Evolutionary conservation across 1,140 invertebrate species (phyloP).

Genomic region (Colletes latitarsis): DNA sequence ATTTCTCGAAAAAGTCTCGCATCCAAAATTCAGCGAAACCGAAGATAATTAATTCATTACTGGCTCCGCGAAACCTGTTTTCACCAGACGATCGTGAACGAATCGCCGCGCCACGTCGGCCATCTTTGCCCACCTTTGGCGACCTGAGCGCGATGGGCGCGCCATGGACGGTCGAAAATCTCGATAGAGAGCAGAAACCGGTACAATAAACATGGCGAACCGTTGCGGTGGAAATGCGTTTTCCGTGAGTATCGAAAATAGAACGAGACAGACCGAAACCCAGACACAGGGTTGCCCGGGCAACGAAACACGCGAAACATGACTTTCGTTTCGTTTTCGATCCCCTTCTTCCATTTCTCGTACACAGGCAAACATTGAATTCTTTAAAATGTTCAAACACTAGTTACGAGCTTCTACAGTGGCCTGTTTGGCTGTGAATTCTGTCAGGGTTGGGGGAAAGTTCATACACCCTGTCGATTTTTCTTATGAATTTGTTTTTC

Average conservation of each 20-base stretch:
- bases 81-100: background rate
- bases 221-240: slow-evolving; percentile 49
- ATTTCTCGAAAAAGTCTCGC: background rate
- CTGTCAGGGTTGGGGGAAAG: too few relatives aligned
- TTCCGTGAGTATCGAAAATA: slow-evolving; percentile 62
- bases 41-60: slow-evolving; percentile 31
- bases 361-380: too few relatives aligned
- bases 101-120: slow-evolving; percentile 11
- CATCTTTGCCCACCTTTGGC: background rate
- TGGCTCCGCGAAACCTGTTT: slow-evolving; percentile 14
- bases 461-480: too few relatives aligned
- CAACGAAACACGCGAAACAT: slow-evolving; percentile 61
- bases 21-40: background rate
- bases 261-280: slow-evolving; percentile 43
- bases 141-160: background rate
- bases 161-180: background rate
- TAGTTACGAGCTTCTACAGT: too few relatives aligned
- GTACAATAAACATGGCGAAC: slow-evolving; percentile 2
- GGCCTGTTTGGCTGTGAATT: too few relatives aligned
- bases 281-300: slow-evolving; percentile 60
- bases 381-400: too few relatives aligned
- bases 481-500: too few relatives aligned
- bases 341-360: background rate
- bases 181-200: background rate
- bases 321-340: slow-evolving; percentile 23